Base-by-base conservation (phyloP, 2,113 vertebrate genomes). In the Scophthalmus maximus region DNA sequence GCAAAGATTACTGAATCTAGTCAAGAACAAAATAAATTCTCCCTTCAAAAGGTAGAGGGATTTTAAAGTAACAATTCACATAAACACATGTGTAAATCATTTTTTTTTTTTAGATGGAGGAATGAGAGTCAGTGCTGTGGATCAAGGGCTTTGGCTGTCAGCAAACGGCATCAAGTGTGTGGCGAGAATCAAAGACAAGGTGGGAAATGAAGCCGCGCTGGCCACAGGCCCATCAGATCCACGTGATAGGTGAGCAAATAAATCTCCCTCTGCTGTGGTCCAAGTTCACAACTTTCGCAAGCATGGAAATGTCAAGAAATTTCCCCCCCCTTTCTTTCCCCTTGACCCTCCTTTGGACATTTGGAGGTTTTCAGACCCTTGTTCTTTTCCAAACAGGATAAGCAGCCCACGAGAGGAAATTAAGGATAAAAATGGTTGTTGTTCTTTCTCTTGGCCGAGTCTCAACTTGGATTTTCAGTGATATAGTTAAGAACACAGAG, bases 361-460 rank as follows among this genome's bases (percentile, higher is more conserved):
- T 23, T 23, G 55, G 59, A n/a, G n/a, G 73, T 60, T 77, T 82
- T 73, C 50, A 80, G 62, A 68, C 23, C 27, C 30, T 30, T 56
- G 27, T 66, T 79, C 23, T 2, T 69, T 72, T 81, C 77, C 74
- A 83, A 83, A 76, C 65, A 44, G 67, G 69, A 88, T 86, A 84
- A 81, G 72, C 69, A 67, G 78, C 58, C 60, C 49, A 46, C 70
- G 76, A 77, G 51, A 80, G 76, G 84, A 86, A 84, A 81, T 86
- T 55, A 73, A 80, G 71, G 67, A 63, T 82, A 49, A 75, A 75
- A 79, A 40, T 12, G 36, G 25, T 62, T 71, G 72, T 83, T 81
- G 77, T 57, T 83, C 56, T 70, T 87, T 72, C 56, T 78, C 38
- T 78, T 75, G 73, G 62, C n/a, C 27, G 4, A 1, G 17, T 46